Conservation (phyloP, 2,113 vertebrate genomes). For the Oreochromis aureus region DNA sequence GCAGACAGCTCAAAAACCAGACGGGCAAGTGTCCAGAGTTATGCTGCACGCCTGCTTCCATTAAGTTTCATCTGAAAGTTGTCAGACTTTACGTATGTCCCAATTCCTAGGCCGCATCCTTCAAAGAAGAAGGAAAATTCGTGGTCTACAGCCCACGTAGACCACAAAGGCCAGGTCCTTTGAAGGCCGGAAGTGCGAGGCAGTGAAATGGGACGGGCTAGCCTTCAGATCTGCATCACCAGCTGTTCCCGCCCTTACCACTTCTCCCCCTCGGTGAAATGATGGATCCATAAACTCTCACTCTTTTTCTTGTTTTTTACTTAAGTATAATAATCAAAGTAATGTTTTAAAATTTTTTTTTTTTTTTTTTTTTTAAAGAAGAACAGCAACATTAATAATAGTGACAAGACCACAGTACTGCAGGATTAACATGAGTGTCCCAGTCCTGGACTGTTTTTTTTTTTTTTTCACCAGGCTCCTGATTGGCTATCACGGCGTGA, state of each 20-base stretch:
- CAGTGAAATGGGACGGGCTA: neutral
- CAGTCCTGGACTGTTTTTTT: neutral
- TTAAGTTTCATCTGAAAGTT: neutral
- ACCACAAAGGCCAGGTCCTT: too few species aligned
- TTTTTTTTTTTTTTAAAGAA: neutral
- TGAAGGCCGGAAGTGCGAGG: neutral
- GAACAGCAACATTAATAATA: neutral
- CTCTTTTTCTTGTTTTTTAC: neutral
- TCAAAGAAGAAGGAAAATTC: neutral
- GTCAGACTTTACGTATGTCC: neutral
- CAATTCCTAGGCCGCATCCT: neutral
- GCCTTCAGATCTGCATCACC: neutral
- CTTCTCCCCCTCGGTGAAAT: neutral
- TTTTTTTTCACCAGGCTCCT: too few species aligned
- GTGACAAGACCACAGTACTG: neutral
- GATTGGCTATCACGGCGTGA: too few species aligned
- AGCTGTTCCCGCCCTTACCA: neutral
- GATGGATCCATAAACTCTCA: neutral
- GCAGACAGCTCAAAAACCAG: neutral
- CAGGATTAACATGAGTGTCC: neutral
- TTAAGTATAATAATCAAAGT: neutral
- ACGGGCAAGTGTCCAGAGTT: neutral
- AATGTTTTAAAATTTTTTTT: neutral
- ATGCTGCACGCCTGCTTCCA: accelerated
- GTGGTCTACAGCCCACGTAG: too few species aligned